phyloP scores from a whole-genome alignment of 2,888 invertebrate genomes.

The Pinctada fucata region DNA sequence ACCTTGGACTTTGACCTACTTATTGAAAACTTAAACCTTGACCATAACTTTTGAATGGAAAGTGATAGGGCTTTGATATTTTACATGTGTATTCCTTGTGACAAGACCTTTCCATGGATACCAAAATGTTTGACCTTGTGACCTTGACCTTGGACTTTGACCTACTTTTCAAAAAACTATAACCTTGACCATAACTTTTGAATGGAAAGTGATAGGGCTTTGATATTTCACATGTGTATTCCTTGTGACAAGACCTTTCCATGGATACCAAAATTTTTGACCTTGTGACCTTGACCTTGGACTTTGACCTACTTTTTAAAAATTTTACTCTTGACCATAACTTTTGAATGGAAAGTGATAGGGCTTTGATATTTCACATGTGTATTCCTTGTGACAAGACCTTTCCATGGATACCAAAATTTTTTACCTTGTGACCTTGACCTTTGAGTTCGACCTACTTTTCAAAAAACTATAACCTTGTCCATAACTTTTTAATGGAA shows the following conservation, averaged over 20 bases:
- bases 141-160: neutral
- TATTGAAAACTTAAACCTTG: neutral
- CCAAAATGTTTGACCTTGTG: neutral
- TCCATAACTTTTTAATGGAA: no score
- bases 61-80: neutral
- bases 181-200: neutral
- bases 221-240: neutral
- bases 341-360: no score
- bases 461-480: no score
- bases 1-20: no score
- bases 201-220: neutral
- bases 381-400: no score
- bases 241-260: neutral
- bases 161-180: neutral
- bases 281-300: neutral
- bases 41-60: neutral
- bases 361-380: no score
- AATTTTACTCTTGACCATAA: neutral
- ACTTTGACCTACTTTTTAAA: neutral
- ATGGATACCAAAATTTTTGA: neutral
- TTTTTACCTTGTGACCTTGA: no score
- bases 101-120: neutral
- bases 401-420: no score
- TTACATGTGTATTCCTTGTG: neutral
- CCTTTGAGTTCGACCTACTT: no score